Evolutionary conservation across 2,888 invertebrate genomes (phyloP).

Genomic region (Acanthosoma haemorrhoidale): DNA sequence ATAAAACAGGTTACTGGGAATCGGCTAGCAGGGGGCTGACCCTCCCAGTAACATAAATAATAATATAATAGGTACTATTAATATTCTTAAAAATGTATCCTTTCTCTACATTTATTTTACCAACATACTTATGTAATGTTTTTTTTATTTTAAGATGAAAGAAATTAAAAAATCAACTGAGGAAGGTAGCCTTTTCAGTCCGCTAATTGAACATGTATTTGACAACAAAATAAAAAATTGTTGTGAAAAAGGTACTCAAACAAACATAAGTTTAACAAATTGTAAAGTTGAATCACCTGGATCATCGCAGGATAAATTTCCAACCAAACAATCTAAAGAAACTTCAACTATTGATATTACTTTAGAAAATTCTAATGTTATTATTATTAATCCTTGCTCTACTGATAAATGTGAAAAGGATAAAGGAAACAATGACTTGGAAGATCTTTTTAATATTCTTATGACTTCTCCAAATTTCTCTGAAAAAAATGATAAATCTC

Average conservation of each 20-base stretch:
- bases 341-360: slow-evolving; percentile 17
- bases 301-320: background rate
- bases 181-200: slow-evolving; percentile 24
- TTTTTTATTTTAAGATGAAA: slow-evolving; percentile 33
- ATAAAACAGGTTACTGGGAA: too few species aligned
- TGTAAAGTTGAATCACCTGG: background rate
- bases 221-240: slow-evolving; percentile 20
- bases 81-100: too few species aligned
- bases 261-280: slow-evolving; percentile 18
- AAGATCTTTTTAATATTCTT: slow-evolving; percentile 34
- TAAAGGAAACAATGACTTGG: slow-evolving; percentile 20
- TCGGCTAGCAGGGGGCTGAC: too few species aligned
- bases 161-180: slow-evolving; percentile 33
- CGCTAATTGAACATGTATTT: slow-evolving; percentile 26
- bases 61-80: too few species aligned
- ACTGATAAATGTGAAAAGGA: background rate
- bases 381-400: slow-evolving; percentile 21
- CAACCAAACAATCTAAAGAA: background rate
- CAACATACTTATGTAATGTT: too few species aligned
- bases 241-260: slow-evolving; percentile 33
- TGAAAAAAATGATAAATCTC: slow-evolving; percentile 3
- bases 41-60: too few species aligned
- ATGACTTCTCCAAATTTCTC: slow-evolving; percentile 27
- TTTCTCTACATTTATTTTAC: too few species aligned
- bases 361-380: slow-evolving; percentile 15